Evolutionary conservation across 1,140 invertebrate genomes (phyloP), one percentile per base, ranked within the genome.

Genomic region (Trachelipus rathkii): DNA sequence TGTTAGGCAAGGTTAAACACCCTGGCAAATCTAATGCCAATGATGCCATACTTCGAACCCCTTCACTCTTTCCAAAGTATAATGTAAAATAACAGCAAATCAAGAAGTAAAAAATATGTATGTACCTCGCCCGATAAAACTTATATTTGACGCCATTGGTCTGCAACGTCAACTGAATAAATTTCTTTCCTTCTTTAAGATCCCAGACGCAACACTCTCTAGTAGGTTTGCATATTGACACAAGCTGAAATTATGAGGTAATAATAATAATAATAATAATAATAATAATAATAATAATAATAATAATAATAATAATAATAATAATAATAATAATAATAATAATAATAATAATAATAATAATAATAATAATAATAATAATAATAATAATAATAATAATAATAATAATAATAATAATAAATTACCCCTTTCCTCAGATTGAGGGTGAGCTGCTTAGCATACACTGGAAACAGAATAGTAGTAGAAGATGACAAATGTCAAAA

Each of bases 191-290:
- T 81, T 86, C 88, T 46, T 84, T 84, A 9, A 90, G 85, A 81
- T 91, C 89, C 95, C 95, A 97, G 5, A 97, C 92, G 82, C 90
- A 88, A 8, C 92, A 92, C 86, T 97, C 95, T 66, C 74, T 74
- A 24, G 76, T 75, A 45, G 75, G 75, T 85, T 96, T 94, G 0
- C 93, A 92, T 73, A 97, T 91, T 82, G 92, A 95, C 44, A 92
- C 91, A 68, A 97, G 83, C 83, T 89, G 82, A 33, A 33, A 33
- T 33, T 33, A 33, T 33, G 33, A 33, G 6, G 6, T 33, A n/a
- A 68, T 11, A 10, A 44, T 15, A 33, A 33, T 33, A 33, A 33
- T 33, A 33, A 33, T 33, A 33, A 33, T 33, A 33, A 33, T 33
- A 33, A 33, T 33, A 33, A 33, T 33, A 33, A 33, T 33, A 33